Conservation (phyloP, 2,888 invertebrate genomes). For the Latheticus oryzae region DNA sequence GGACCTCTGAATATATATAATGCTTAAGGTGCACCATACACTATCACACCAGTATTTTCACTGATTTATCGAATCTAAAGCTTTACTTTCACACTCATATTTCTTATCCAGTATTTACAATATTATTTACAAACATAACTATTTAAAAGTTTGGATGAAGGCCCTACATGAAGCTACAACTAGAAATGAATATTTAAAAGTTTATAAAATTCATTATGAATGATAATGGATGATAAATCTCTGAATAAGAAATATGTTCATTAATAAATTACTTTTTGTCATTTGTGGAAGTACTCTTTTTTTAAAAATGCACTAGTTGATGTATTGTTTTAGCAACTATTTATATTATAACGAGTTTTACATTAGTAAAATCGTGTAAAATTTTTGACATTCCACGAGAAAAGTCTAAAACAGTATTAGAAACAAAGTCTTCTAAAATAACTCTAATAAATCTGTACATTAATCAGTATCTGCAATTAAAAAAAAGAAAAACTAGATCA, state of each 20-base stretch:
- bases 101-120: slow-evolving; percentile 41
- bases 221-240: slow-evolving; percentile 29
- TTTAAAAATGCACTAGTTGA: slow-evolving; percentile 47
- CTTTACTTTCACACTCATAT: slow-evolving; percentile 41
- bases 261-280: slow-evolving; percentile 40
- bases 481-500: no score
- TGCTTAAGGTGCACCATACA: slow-evolving; percentile 65
- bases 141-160: slow-evolving; percentile 7
- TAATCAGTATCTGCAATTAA: slow-evolving; percentile 16
- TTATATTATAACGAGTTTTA: slow-evolving; percentile 33
- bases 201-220: slow-evolving; percentile 12
- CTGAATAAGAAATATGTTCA: slow-evolving; percentile 48
- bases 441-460: slow-evolving; percentile 23
- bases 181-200: slow-evolving; percentile 3
- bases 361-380: slow-evolving; percentile 14
- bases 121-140: slow-evolving; percentile 25
- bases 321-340: slow-evolving; percentile 35
- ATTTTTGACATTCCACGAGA: slow-evolving; percentile 34
- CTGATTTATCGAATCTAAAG: slow-evolving; percentile 50
- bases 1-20: slow-evolving; percentile 65
- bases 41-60: slow-evolving; percentile 65
- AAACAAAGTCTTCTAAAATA: slow-evolving; percentile 19
- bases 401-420: slow-evolving; percentile 25
- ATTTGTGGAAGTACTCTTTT: slow-evolving; percentile 55
- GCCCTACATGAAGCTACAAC: slow-evolving; percentile 1